Conservation (phyloP, 1,140 invertebrate species). For the Tetramorium simillimum region DNA sequence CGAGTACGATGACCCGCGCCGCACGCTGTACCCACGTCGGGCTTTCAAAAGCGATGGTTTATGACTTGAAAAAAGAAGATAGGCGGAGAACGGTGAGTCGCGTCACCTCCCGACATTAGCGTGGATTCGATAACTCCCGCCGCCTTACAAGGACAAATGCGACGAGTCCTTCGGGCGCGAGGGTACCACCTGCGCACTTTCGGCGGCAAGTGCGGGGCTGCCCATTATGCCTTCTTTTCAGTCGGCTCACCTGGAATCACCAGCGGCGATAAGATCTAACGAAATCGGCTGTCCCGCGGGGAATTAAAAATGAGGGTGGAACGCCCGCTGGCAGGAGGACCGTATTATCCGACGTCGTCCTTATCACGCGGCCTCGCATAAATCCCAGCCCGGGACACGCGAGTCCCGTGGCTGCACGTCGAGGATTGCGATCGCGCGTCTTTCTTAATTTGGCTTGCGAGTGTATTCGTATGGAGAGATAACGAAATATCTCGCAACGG, state of each 20-base stretch:
- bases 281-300: conserved; percentile 66
- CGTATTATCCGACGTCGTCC: conserved; percentile 70
- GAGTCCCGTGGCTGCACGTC: conserved; percentile 23
- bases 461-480: background rate
- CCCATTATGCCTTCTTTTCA: conserved; percentile 68
- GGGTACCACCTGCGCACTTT: conserved; percentile 66
- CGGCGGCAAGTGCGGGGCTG: conserved; percentile 40
- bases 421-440: conserved; percentile 56
- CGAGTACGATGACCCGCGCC: conserved; percentile 31
- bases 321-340: conserved; percentile 73
- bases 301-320: conserved; percentile 71
- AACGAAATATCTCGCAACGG: background rate
- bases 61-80: background rate
- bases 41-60: conserved; percentile 21
- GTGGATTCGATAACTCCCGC: conserved; percentile 44
- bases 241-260: conserved; percentile 57
- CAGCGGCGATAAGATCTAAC: conserved; percentile 71
- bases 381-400: conserved; percentile 65
- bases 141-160: conserved; percentile 51
- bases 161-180: conserved; percentile 29
- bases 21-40: background rate
- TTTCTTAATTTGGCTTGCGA: background rate
- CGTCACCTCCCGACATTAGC: conserved; percentile 38
- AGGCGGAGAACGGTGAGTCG: background rate
- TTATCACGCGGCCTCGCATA: conserved; percentile 70